Conservation (phyloP, 1,140 invertebrate species). For the Pachyrhynchus sulphureomaculatus region DNA sequence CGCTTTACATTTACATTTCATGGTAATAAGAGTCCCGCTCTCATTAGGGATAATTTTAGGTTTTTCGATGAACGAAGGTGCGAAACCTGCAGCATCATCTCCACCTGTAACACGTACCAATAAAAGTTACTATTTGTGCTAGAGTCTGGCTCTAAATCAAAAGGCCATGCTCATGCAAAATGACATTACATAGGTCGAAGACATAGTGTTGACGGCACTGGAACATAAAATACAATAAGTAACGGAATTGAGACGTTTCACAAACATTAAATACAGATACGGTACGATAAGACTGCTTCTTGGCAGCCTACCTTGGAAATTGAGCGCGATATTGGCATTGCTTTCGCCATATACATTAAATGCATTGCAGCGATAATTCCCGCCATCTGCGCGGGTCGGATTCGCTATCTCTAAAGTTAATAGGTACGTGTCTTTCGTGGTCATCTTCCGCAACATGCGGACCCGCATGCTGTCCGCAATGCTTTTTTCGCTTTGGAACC, state of each 20-base stretch:
- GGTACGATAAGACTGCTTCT: slow-evolving; percentile 28
- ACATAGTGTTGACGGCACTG: slow-evolving; percentile 36
- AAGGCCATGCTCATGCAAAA: slow-evolving; percentile 52
- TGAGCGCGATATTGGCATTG: slow-evolving; percentile 99
- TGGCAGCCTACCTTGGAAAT: slow-evolving; percentile 89
- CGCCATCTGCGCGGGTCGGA: slow-evolving; percentile 92
- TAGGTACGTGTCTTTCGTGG: slow-evolving; percentile 86
- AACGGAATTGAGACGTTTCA: slow-evolving; percentile 45
- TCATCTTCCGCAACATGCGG: slow-evolving; percentile 82
- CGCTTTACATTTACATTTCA: slow-evolving; percentile 93
- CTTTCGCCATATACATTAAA: slow-evolving; percentile 98
- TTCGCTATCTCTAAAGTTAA: slow-evolving; percentile 90
- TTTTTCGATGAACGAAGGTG: slow-evolving; percentile 94
- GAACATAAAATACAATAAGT: slow-evolving; percentile 37
- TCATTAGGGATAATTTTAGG: slow-evolving; percentile 97
- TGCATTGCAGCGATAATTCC: slow-evolving; percentile 98
- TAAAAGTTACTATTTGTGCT: slow-evolving; percentile 33
- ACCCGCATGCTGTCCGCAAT: slow-evolving; percentile 80
- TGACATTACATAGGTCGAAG: slow-evolving; percentile 41
- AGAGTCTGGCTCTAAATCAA: slow-evolving; percentile 37
- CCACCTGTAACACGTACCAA: slow-evolving; percentile 66
- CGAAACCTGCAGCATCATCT: slow-evolving; percentile 84
- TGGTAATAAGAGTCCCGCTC: slow-evolving; percentile 89
- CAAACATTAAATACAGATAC: slow-evolving; percentile 42
- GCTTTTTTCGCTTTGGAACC: slow-evolving; percentile 86